These are phyloP conservation scores for Drosophila neoperkinsi DNA, from an alignment of 2,888 invertebrate genomes.

Conservation along the genomic window DNA sequence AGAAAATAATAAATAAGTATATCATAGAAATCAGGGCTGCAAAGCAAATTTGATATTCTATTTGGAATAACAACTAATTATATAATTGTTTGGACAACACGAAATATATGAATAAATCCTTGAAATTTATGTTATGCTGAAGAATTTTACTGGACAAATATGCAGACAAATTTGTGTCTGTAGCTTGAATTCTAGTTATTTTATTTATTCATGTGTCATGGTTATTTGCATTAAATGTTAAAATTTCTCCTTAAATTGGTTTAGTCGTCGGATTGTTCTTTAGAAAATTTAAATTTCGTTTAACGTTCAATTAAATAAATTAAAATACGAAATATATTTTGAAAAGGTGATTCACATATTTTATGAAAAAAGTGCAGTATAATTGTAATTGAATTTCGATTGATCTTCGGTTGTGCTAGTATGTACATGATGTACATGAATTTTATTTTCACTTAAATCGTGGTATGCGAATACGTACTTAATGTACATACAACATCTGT, in stretches of 20 bases:
- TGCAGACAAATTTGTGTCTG: not conserved
- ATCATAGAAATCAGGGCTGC: slow-evolving; percentile 40
- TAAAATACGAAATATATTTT: not conserved
- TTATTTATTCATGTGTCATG: not conserved
- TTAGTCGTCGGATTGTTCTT: not conserved
- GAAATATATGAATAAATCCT: not conserved
- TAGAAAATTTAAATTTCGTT: not conserved
- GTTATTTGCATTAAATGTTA: not conserved
- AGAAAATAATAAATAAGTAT: not conserved
- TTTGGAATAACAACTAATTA: not conserved
- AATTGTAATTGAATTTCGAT: not conserved
- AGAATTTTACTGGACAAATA: not conserved
- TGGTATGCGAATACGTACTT: not conserved
- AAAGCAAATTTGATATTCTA: slow-evolving; percentile 5
- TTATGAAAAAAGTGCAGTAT: not conserved
- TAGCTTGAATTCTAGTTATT: not conserved
- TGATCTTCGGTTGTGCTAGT: not conserved
- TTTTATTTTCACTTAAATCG: not conserved
- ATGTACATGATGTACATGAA: not conserved
- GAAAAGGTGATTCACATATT: not conserved
- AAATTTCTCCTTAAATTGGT: not conserved
- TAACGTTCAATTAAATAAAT: not conserved
- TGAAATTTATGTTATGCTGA: not conserved
- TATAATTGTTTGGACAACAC: not conserved
- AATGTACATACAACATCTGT: not conserved